Base-by-base conservation (phyloP, 2,113 vertebrate genomes). In the Aramus guarauna region DNA sequence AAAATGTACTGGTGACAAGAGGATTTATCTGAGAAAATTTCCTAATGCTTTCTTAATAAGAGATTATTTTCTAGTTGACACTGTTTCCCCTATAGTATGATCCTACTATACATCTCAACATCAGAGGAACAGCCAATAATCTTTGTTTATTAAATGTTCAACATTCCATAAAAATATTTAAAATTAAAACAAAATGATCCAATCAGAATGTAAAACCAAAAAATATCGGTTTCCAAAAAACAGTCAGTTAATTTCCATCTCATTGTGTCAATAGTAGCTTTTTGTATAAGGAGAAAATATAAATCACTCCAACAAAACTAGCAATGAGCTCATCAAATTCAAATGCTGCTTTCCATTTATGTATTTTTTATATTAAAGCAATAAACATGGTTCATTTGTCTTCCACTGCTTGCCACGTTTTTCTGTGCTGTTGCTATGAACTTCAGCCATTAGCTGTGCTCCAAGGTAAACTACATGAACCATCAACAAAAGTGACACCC, bases 401-500 rank as follows among this genome's bases (percentile, higher is more conserved):
- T 98, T 98, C 89, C 95, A 94, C 93, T 96, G 96, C 98, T 98
- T 98, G 98, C 98, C 97, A 98, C 52, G 92, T 98, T 98, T 98
- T 98, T 97, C 98, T 98, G 98, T 98, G 98, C 98, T 98, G 98
- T 98, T 99, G 98, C 98, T 97, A 98, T 98, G 98, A 99, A 99
- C 98, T 99, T 99, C 98, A 98, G 98, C 98, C 98, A 99, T 99
- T 99, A 99, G 98, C 97, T 97, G 97, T 96, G 98, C 98, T 99
- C 98, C 99, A 99, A 99, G 99, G 99, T 99, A 99, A 99, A 99
- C 99, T 99, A 99, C 98, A 99, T 98, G 99, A 99, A 98, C 99
- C 99, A 99, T 99, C 99, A 99, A 99, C 98, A 99, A 99, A 99
- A 98, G 98, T 99, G 99, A 99, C 99, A 99, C 98, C 98, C 99